phyloP scores from a whole-genome alignment of 2,888 invertebrate species.

The Drosophila borborema region DNA sequence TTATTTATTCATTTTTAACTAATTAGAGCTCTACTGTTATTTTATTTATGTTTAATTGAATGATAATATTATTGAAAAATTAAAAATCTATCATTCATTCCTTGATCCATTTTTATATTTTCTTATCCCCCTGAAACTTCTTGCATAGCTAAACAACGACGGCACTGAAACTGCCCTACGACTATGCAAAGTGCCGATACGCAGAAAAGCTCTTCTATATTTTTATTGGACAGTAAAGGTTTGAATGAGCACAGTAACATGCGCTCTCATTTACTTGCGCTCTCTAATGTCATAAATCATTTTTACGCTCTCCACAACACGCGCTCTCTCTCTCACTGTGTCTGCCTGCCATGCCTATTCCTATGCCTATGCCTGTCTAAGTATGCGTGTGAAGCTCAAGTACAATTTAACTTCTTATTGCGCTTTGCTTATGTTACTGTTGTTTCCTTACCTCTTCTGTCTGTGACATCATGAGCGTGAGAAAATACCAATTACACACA shows the following conservation, averaged over 20 bases:
- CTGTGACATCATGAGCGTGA: conserved; percentile 75
- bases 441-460: conserved; percentile 39
- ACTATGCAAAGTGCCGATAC: conserved; percentile 30
- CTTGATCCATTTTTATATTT: not conserved
- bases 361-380: conserved; percentile 7
- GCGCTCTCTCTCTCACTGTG: conserved; percentile 4
- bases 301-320: not conserved
- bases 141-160: not conserved
- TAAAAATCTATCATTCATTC: not conserved
- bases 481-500: conserved; percentile 64
- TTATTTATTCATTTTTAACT: no score
- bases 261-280: conserved; percentile 31
- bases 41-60: no score
- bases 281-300: conserved; percentile 37
- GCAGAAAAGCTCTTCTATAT: conserved; percentile 42
- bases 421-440: conserved; percentile 40
- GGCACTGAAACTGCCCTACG: conserved; percentile 28
- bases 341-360: not conserved
- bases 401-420: conserved; percentile 50
- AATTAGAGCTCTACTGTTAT: no score
- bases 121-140: not conserved
- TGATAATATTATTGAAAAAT: not conserved
- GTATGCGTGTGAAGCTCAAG: conserved; percentile 39
- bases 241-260: conserved; percentile 33
- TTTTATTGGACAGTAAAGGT: conserved; percentile 41